Percentiles rank a stretch among this genome's conserved stretches.
Conservation (phyloP, 1,140 invertebrate genomes). For the Solenopsis invicta region DNA sequence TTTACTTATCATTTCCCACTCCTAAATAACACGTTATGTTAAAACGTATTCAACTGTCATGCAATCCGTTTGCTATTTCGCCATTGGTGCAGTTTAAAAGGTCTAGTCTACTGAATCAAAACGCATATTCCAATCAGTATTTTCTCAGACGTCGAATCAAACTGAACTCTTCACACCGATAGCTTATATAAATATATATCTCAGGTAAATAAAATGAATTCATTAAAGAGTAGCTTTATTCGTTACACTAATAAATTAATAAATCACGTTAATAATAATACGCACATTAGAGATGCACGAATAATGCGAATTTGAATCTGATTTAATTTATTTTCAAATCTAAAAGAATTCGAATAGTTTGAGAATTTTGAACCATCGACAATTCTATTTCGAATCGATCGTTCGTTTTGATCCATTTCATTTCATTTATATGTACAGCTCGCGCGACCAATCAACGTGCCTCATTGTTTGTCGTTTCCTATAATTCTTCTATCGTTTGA, state of each 20-base stretch:
- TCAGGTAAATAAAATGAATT: not conserved
- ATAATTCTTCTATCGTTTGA: too few relatives aligned
- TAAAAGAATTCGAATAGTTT: too few relatives aligned
- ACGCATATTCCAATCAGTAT: slow-evolving; percentile 24
- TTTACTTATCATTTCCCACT: slow-evolving; percentile 1
- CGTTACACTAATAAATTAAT: not conserved
- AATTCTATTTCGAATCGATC: too few relatives aligned
- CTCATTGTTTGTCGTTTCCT: too few relatives aligned
- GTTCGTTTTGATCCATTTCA: too few relatives aligned
- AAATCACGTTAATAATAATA: not conserved
- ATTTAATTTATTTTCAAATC: too few relatives aligned
- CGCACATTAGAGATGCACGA: too few relatives aligned
- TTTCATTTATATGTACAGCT: too few relatives aligned
- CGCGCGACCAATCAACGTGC: too few relatives aligned
- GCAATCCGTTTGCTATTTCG: slow-evolving; percentile 17
- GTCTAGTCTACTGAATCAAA: slow-evolving; percentile 22
- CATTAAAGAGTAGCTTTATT: not conserved
- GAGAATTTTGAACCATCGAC: too few relatives aligned
- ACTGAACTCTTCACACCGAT: not conserved
- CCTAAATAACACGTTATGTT: not conserved
- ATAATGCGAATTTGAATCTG: too few relatives aligned
- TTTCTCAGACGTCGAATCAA: not conserved
- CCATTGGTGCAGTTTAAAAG: slow-evolving; percentile 6
- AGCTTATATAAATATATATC: not conserved
- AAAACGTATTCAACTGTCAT: slow-evolving; percentile 29